phyloP scores from a whole-genome alignment of 2,797 vertebrate species.

The Xiphorhynchus erythropygius region DNA sequence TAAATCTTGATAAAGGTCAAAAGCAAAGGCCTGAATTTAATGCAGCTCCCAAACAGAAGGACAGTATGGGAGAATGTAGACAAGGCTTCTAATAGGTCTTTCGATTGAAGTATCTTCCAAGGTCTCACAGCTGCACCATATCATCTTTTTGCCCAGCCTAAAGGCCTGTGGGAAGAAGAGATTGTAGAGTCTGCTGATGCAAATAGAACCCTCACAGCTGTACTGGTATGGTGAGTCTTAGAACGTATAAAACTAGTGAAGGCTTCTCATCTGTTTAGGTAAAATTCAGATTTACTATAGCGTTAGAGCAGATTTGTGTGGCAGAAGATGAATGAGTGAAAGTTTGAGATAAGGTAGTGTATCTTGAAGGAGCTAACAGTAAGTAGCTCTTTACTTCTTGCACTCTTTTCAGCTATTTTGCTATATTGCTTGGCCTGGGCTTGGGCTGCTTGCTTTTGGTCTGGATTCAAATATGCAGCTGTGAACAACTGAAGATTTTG shows the following conservation, averaged over 20 bases:
- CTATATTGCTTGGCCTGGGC: neutral
- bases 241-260: neutral
- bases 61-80: fast-evolving
- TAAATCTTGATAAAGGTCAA: neutral
- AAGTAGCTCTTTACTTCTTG: neutral
- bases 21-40: neutral
- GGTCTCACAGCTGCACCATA: neutral
- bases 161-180: neutral
- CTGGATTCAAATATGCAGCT: neutral
- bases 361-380: neutral
- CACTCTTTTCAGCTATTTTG: neutral
- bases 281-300: neutral
- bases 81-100: neutral
- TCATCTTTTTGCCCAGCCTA: neutral
- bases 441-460: neutral
- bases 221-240: neutral
- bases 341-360: neutral
- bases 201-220: neutral
- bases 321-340: neutral
- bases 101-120: neutral
- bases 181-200: neutral
- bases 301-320: neutral
- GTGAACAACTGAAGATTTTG: neutral
- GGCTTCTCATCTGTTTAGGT: neutral
- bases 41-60: neutral